Evolutionary conservation across 2,797 vertebrate species (phyloP).

Genomic region (Hylomyscus alleni): DNA sequence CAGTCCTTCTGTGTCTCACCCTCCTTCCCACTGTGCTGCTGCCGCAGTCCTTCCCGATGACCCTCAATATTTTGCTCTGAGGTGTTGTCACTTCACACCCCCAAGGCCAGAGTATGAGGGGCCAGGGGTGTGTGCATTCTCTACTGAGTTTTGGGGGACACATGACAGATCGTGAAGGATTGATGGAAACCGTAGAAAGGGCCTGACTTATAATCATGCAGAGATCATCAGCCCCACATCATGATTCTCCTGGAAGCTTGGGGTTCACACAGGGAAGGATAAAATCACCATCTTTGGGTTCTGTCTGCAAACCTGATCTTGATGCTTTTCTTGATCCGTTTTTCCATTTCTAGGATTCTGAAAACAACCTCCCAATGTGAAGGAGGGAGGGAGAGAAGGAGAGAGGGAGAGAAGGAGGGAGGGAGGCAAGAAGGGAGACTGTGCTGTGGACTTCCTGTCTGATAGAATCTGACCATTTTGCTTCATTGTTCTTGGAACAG

Average conservation of each 20-base stretch:
- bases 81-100: accelerated
- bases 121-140: no score
- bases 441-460: neutral
- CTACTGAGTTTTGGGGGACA: neutral
- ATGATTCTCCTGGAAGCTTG: neutral
- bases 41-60: accelerated
- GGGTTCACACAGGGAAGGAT: neutral
- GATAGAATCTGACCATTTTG: accelerated
- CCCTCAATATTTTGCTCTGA: accelerated
- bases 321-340: neutral
- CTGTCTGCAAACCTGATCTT: neutral
- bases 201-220: neutral
- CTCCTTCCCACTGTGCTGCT: accelerated
- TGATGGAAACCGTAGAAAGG: neutral
- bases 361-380: accelerated
- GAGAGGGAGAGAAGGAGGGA: accelerated
- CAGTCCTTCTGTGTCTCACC: accelerated
- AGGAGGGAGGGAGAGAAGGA: accelerated
- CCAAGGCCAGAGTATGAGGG: no score
- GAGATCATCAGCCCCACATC: neutral
- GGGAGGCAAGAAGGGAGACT: neutral
- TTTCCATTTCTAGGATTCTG: no score
- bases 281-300: neutral
- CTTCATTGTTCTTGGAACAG: neutral
- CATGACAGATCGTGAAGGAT: accelerated